phyloP scores from a whole-genome alignment of 2,797 vertebrate genomes.

The Pterois miles region DNA sequence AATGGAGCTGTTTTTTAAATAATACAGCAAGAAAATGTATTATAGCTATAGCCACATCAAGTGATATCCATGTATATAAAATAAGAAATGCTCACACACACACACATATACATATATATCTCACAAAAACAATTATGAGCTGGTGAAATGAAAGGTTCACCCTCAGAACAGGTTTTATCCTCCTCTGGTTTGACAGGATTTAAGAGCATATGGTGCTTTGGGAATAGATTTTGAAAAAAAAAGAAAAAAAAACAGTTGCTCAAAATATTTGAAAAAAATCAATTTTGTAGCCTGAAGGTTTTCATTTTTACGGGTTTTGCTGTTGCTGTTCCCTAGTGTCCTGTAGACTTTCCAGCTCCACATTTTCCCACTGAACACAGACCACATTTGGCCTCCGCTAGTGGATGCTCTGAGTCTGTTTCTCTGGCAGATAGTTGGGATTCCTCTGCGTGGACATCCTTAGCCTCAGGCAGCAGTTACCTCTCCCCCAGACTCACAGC shows the following conservation, averaged over 20 bases:
- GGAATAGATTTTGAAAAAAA: slow-evolving; percentile 26
- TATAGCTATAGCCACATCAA: not conserved
- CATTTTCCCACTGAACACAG: slow-evolving; percentile 70
- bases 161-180: slow-evolving; percentile 28
- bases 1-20: not conserved
- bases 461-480: slow-evolving; percentile 66
- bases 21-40: not conserved
- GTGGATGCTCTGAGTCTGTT: slow-evolving; percentile 54
- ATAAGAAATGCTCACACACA: not conserved
- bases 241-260: slow-evolving; percentile 33
- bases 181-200: slow-evolving; percentile 14
- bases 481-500: slow-evolving; percentile 45
- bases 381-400: slow-evolving; percentile 66
- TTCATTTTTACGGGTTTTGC: slow-evolving; percentile 49
- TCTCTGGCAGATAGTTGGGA: slow-evolving; percentile 74
- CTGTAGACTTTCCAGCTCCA: slow-evolving; percentile 61
- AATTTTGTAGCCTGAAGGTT: slow-evolving; percentile 30
- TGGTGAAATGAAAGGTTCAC: slow-evolving; percentile 14
- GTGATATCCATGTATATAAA: not conserved
- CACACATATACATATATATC: too few species aligned
- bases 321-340: slow-evolving; percentile 62
- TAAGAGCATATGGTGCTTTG: slow-evolving; percentile 39
- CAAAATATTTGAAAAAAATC: slow-evolving; percentile 35
- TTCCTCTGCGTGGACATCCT: slow-evolving; percentile 75
- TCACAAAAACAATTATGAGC: slow-evolving; percentile 4